These are phyloP conservation scores for Exephanes ischioxanthus DNA, from an alignment of 2,888 invertebrate genomes.

Conservation along the genomic window DNA sequence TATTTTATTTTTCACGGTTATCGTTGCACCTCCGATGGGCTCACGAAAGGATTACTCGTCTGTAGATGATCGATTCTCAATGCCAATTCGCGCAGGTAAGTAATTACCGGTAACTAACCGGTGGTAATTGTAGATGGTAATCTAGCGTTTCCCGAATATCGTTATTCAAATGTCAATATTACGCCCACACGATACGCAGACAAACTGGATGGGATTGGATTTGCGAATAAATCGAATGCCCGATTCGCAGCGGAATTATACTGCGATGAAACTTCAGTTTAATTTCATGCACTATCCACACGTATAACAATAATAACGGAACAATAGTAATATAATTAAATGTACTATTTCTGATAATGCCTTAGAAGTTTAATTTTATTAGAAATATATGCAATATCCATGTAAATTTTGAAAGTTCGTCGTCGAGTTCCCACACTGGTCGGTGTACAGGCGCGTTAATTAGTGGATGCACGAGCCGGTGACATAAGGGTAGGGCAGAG, in stretches of 20 bases:
- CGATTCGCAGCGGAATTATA: not conserved
- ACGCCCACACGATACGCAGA: not conserved
- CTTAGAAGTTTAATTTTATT: constrained; percentile 18
- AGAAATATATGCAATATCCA: not conserved
- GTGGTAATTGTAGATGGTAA: too few species aligned
- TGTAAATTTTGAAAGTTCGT: constrained; percentile 8
- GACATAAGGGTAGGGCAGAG: constrained; percentile 46
- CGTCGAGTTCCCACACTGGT: not conserved
- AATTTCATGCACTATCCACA: not conserved
- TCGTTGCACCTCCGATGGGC: too few species aligned
- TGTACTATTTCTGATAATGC: not conserved
- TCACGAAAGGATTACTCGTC: too few species aligned
- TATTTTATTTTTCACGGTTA: not conserved
- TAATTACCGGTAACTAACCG: too few species aligned
- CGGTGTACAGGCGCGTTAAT: constrained; percentile 1
- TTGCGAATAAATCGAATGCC: not conserved
- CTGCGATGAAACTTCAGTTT: not conserved
- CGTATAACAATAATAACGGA: too few species aligned
- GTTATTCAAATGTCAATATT: not conserved
- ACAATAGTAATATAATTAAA: not conserved
- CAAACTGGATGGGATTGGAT: not conserved
- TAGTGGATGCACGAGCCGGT: constrained; percentile 21
- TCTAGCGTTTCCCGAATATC: too few species aligned
- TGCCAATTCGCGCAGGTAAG: too few species aligned
- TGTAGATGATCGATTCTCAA: too few species aligned